These are phyloP conservation scores for Macrosteles quadrilineatus DNA, from an alignment of 1,140 invertebrate genomes.

Conservation along the genomic window DNA sequence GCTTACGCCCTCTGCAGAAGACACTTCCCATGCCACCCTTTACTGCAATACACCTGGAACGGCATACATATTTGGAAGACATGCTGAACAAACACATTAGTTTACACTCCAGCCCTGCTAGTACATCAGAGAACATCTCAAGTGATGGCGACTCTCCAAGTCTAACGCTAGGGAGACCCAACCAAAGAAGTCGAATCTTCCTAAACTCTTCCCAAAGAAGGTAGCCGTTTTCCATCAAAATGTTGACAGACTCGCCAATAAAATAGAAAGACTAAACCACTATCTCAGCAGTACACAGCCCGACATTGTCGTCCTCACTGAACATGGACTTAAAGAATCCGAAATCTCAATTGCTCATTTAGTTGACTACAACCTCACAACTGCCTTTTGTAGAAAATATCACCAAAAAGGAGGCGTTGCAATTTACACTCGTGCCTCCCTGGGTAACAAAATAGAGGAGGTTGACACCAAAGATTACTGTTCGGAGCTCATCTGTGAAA, in stretches of 20 bases:
- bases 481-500: background rate
- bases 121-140: background rate
- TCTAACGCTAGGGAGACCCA: background rate
- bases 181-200: background rate
- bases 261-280: background rate
- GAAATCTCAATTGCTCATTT: background rate
- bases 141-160: background rate
- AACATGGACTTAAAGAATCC: background rate
- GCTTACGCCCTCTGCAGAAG: no score
- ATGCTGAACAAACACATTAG: background rate
- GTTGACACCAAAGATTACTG: no score
- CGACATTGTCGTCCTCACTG: background rate
- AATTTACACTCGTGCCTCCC: background rate
- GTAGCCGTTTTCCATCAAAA: background rate
- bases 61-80: background rate
- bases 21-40: background rate
- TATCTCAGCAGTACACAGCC: background rate
- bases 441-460: background rate
- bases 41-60: background rate
- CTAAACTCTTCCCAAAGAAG: no score
- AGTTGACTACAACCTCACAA: background rate
- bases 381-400: background rate
- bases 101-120: background rate
- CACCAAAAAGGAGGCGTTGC: background rate
- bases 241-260: background rate